Evolutionary conservation across 2,797 vertebrate genomes (phyloP), one percentile per base, ranked within the genome.

Genomic region (Phoxinus dragarum): DNA sequence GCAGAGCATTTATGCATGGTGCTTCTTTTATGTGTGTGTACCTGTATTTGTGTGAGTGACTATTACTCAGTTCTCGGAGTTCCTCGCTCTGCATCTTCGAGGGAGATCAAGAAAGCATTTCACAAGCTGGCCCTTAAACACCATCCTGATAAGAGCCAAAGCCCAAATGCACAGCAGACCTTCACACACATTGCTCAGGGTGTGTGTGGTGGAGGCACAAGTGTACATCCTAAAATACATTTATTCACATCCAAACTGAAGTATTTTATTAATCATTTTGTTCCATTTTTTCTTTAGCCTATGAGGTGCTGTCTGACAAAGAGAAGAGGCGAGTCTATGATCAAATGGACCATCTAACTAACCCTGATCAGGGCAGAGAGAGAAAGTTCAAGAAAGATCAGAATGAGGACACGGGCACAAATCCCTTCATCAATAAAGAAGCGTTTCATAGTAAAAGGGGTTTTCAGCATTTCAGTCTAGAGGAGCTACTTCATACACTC

Each of bases 31-130:
- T 87, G 56, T 44, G 36, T 75, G 17, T 83, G 56, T 79, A 66
- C n/a, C n/a, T 68, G 36, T n/a, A 59, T 54, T 31, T 85, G 75
- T 76, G 31, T 59, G 34, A 76, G 67, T 56, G 86, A 87, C 56
- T 84, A 87, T 84, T 90, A 87, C 71, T 86, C 89, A 4, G n/a
- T 87, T 47, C 83, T 90, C 74, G 87, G 86, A 82, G 74, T 90
- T 82, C 19, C 73, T 72, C 66, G 19, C 64, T 82, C 84, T 40
- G 82, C 87, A 3, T 86, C 86, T 67, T 66, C 68, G 27, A 87
- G 36, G 72, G 86, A 90, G 52, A 88, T 90, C 36, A 88, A 87
- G 78, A 90, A 88, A 84, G 86, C 86, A 0, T 88, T 90, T 64
- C 84, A 82, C 81, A 79, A 80, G 36, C 68, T 88, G 61, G 87